Conservation (phyloP, 1,140 invertebrate species). For the Ceratina calcarata region DNA sequence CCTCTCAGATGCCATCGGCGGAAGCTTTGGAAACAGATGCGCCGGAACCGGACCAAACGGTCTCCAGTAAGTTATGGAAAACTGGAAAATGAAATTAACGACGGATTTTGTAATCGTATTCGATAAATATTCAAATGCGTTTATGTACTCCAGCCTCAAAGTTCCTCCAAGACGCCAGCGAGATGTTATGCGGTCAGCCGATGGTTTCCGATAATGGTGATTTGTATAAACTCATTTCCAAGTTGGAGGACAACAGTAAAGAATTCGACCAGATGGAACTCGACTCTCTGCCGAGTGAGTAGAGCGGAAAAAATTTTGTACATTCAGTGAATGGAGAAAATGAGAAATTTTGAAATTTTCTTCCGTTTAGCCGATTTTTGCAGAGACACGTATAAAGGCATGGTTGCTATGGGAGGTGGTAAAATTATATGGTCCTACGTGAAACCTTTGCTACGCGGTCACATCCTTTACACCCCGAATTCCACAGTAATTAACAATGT, state of each 20-base stretch:
- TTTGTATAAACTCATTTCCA: slow-evolving; percentile 81
- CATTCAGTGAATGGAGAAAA: background rate
- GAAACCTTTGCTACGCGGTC: slow-evolving; percentile 84
- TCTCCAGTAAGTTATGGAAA: slow-evolving; percentile 60
- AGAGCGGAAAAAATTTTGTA: background rate
- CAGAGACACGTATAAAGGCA: slow-evolving; percentile 82
- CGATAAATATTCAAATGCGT: slow-evolving; percentile 13
- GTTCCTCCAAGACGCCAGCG: slow-evolving; percentile 81
- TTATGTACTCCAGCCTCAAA: slow-evolving; percentile 53
- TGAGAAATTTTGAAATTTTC: background rate
- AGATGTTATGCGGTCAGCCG: slow-evolving; percentile 83
- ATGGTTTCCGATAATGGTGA: slow-evolving; percentile 77
- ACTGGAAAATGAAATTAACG: slow-evolving; percentile 4
- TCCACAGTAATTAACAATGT: slow-evolving; percentile 79
- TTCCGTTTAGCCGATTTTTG: slow-evolving; percentile 82
- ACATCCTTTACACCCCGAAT: slow-evolving; percentile 83
- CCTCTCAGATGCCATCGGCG: slow-evolving; percentile 42
- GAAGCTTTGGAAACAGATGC: slow-evolving; percentile 3
- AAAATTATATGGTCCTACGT: slow-evolving; percentile 86
- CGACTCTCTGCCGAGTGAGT: slow-evolving; percentile 83
- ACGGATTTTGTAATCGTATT: background rate
- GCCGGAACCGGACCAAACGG: slow-evolving; percentile 18
- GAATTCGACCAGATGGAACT: slow-evolving; percentile 80
- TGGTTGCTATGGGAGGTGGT: slow-evolving; percentile 82
- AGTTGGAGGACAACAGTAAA: slow-evolving; percentile 80